phyloP scores from a whole-genome alignment of 2,888 invertebrate species.

The Stenodema calcarata region DNA sequence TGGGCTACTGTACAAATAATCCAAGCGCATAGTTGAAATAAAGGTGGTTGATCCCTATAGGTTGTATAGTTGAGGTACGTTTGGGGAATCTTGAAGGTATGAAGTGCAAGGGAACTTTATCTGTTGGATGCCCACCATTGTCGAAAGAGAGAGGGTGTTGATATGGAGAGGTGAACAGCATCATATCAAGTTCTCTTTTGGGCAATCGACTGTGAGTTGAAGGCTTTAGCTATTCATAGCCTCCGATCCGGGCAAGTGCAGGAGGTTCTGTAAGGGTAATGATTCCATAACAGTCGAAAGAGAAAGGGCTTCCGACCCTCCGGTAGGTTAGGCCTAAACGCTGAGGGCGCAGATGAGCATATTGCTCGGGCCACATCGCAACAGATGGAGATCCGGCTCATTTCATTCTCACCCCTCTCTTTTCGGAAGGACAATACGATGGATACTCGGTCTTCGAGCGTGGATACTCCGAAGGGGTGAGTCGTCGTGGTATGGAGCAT shows the following conservation, averaged over 20 bases:
- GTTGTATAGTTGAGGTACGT: neutral
- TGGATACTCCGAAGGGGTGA: neutral
- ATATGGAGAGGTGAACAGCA: neutral
- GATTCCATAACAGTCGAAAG: neutral
- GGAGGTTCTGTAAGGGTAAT: neutral
- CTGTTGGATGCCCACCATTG: no score
- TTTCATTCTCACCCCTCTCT: constrained; percentile 1
- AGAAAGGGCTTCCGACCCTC: neutral
- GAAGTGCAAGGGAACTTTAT: neutral
- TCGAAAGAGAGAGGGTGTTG: neutral
- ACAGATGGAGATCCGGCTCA: constrained; percentile 49
- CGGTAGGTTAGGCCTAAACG: neutral
- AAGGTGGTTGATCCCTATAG: no score
- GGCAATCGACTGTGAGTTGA: constrained; percentile 16
- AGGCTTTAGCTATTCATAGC: constrained; percentile 7
- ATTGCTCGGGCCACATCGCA: constrained; percentile 43
- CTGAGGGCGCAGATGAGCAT: neutral
- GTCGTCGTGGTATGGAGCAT: neutral
- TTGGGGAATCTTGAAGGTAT: neutral
- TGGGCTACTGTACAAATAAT: no score
- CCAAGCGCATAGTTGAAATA: no score
- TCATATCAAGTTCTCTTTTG: neutral
- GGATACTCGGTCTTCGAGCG: neutral
- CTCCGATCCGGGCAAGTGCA: neutral
- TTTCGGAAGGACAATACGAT: neutral